Evolutionary conservation across 1,140 invertebrate genomes (phyloP), one percentile per base, ranked within the genome.

Genomic region (Ceratina japonica): DNA sequence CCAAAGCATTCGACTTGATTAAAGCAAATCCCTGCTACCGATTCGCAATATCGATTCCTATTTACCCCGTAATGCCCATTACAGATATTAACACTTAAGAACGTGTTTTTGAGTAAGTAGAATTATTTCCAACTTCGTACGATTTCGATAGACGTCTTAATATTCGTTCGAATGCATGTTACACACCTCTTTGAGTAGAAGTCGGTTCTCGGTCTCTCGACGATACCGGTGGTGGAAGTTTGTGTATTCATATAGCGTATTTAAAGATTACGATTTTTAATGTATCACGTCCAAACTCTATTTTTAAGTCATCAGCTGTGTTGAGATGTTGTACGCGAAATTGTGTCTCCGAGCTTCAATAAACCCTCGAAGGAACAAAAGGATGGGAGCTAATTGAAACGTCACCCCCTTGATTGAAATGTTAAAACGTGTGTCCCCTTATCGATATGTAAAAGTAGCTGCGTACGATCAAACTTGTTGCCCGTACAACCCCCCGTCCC

Each of bases 221-320:
- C 58, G 59, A 75, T 79, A 73, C 64, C 82, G 82, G 82, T 86
- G 85, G 73, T 83, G 75, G 82, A 83, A 81, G 7, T 86, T 70
- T 72, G 20, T 81, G 24, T 82, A 31, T 56, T 72, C 52, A 54
- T 77, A 27, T 27, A 77, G 58, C 10, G 37, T 44, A 44, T 10
- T 44, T 44, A 56, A 56, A 65, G 20, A 64, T 81, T 79, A 64
- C 59, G 15, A 66, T 66, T 66, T 75, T 49, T 0, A 58, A 59
- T 59, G 22, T 7, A 61, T 37, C n/a, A 10, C 63, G 49, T 56
- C 31, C 37, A 18, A 54, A 74, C 15, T 8, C n/a, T n/a, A 8
- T 64, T 27, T 18, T 24, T 63, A 54, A 24, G 12, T 37, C 10
- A 51, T 74, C 44, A 20, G 15, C n/a, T 37, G 15, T 37, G 27